phyloP scores from a whole-genome alignment of 1,140 invertebrate genomes.

The Lordiphosa mommai region DNA sequence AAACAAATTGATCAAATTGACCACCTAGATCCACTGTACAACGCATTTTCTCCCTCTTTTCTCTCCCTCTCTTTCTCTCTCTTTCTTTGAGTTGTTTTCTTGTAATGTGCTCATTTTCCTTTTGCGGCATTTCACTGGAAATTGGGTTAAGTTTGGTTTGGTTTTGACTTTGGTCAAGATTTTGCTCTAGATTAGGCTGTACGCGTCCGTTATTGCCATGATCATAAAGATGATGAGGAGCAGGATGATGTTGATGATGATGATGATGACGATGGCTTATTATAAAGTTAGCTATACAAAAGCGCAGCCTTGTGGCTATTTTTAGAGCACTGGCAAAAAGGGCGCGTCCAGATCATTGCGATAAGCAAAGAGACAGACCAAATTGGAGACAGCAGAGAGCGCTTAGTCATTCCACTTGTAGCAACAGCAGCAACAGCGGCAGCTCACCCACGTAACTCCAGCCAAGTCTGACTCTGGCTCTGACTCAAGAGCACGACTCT shows the following conservation, averaged over 20 bases:
- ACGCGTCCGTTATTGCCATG: conserved; percentile 20
- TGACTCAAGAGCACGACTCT: not conserved
- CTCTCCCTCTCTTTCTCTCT: not conserved
- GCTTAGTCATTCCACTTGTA: conserved; percentile 76
- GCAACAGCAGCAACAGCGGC: not conserved
- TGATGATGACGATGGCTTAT: conserved; percentile 26
- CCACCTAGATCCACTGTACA: too few relatives aligned
- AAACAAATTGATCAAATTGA: too few relatives aligned
- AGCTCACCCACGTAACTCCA: conserved; percentile 68
- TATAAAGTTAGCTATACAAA: conserved; percentile 39
- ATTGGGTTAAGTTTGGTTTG: conserved; percentile 65
- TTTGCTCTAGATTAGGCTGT: conserved; percentile 56
- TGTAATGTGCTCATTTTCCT: conserved; percentile 76
- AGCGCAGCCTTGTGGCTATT: conserved; percentile 60
- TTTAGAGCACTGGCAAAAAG: conserved; percentile 51
- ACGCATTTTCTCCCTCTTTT: not conserved
- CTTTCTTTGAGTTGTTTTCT: conserved; percentile 24
- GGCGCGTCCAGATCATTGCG: conserved; percentile 62
- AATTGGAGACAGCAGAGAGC: conserved; percentile 20
- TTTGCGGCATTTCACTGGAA: conserved; percentile 48
- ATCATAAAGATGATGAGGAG: conserved; percentile 36
- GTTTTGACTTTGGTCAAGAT: conserved; percentile 40
- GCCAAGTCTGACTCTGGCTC: not conserved
- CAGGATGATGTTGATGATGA: conserved; percentile 8
- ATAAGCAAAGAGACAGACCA: conserved; percentile 35